A percentile compares a stretch with the other conserved stretches of the same genome.
phyloP scores from a whole-genome alignment of 2,888 invertebrate genomes.

The Lasioglossum marginatum region DNA sequence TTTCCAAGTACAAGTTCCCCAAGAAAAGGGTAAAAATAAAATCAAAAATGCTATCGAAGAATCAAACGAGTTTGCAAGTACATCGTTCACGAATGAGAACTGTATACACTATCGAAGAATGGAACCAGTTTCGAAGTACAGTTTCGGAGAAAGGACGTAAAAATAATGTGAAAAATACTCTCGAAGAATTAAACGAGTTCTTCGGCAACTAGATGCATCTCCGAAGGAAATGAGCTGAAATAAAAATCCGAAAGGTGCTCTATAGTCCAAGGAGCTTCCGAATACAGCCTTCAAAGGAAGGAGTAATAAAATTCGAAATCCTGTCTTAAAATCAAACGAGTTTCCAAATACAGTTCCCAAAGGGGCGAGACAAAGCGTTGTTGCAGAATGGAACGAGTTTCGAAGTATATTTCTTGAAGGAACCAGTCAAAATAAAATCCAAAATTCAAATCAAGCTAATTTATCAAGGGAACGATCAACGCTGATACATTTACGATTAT shows the following conservation, averaged over 20 bases:
- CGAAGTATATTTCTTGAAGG: not conserved
- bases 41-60: not conserved
- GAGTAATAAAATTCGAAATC: not conserved
- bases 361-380: not conserved
- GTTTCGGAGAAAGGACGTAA: conserved; percentile 1
- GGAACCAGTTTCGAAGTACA: not conserved
- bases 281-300: not conserved
- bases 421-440: not conserved
- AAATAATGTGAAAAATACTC: not conserved
- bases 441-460: not conserved
- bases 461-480: not conserved
- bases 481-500: not conserved
- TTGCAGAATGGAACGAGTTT: not conserved
- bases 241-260: not conserved
- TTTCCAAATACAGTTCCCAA: not conserved
- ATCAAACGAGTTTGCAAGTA: not conserved
- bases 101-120: not conserved
- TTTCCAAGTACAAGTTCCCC: conserved; percentile 7
- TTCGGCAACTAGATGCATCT: not conserved
- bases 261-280: not conserved
- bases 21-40: conserved; percentile 31
- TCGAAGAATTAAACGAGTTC: conserved; percentile 28
- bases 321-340: not conserved
- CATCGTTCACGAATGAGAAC: not conserved
- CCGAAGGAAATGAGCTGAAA: conserved; percentile 2